Evolutionary conservation across 2,113 vertebrate species (phyloP).

Genomic region (Leptobrachium leishanense): DNA sequence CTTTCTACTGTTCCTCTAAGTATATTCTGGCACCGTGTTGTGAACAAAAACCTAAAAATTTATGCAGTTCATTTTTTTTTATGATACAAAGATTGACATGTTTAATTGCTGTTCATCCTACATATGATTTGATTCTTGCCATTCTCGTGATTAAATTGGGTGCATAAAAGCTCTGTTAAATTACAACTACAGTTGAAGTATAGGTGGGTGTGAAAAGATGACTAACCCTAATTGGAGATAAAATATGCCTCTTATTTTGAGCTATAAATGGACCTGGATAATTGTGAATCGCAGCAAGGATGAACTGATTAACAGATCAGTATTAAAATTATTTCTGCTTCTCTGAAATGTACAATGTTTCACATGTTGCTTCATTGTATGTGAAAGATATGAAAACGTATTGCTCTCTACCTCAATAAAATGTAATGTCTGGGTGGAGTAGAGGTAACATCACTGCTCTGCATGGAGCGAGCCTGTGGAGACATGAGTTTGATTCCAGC

Average conservation of each 20-base stretch:
- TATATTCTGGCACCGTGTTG: constrained; percentile 30
- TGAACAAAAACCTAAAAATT: constrained; percentile 34
- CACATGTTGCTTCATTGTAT: neutral
- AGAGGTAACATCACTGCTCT: too few relatives aligned
- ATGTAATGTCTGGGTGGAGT: too few relatives aligned
- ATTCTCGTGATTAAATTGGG: constrained; percentile 58
- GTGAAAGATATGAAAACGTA: too few relatives aligned
- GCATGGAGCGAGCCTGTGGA: too few relatives aligned
- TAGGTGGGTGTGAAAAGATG: constrained; percentile 63
- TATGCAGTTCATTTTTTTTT: constrained; percentile 45
- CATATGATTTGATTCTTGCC: constrained; percentile 58
- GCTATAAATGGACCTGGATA: constrained; percentile 60
- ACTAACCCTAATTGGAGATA: constrained; percentile 68
- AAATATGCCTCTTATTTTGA: constrained; percentile 64
- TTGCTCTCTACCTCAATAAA: too few relatives aligned
- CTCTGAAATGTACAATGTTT: neutral
- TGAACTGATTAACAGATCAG: constrained; percentile 48
- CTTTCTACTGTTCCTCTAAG: constrained; percentile 36
- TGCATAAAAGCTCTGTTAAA: constrained; percentile 63
- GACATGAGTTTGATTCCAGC: too few relatives aligned
- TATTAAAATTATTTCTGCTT: constrained; percentile 21
- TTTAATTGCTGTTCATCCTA: constrained; percentile 52
- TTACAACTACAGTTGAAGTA: constrained; percentile 63
- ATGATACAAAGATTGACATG: constrained; percentile 53
- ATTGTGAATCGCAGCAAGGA: constrained; percentile 59